phyloP scores from a whole-genome alignment of 1,140 invertebrate genomes.

The Pemphigus obesinymphae region DNA sequence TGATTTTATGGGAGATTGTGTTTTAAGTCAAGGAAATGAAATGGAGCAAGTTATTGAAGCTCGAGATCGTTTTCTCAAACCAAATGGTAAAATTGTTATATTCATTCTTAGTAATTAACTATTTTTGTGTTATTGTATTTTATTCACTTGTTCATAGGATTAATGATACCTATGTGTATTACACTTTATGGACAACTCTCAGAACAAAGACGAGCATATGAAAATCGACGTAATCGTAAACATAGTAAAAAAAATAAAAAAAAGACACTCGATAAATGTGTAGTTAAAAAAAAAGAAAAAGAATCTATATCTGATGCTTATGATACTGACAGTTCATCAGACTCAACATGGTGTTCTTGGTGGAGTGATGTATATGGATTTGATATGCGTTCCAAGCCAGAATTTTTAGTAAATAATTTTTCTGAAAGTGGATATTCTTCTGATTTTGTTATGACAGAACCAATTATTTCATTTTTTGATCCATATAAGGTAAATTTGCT shows the following conservation, averaged over 20 bases:
- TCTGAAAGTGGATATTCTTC: neutral
- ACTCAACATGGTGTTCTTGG: neutral
- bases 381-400: neutral
- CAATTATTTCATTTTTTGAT: neutral
- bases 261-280: neutral
- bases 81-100: neutral
- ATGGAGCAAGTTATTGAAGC: conserved; percentile 17
- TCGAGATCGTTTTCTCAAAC: conserved; percentile 1
- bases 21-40: neutral
- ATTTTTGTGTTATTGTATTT: neutral
- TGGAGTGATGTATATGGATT: conserved; percentile 29
- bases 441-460: neutral
- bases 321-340: neutral
- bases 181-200: neutral
- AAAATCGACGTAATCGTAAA: neutral
- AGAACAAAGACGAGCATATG: neutral
- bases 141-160: neutral
- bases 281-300: neutral
- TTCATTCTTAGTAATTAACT: neutral
- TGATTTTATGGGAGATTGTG: conserved; percentile 19
- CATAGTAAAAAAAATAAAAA: neutral
- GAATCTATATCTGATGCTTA: neutral
- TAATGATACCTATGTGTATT: neutral
- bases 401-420: neutral
- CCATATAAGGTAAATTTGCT: neutral